Evolutionary conservation across 2,113 vertebrate genomes (phyloP), one percentile per base, ranked within the genome.

Genomic region (Gopherus evgoodei): DNA sequence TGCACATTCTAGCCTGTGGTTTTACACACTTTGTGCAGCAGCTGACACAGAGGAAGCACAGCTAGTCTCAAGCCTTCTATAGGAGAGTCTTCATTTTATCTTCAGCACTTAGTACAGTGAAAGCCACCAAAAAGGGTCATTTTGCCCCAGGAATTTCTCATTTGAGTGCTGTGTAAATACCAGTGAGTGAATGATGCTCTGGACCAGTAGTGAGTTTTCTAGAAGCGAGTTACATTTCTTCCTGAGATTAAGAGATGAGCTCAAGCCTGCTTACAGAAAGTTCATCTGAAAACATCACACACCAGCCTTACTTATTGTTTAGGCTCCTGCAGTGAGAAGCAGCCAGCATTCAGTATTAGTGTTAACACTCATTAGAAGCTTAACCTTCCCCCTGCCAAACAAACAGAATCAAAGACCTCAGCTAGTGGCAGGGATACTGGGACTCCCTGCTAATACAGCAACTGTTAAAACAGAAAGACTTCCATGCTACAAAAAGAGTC

Each of bases 211-310:
- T 1, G 25, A 92, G 81, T 17, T 94, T 65, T n/a, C 35, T 1
- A 84, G 89, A 80, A 90, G 86, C 89, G 86, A 94, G 92, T 83
- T 75, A 35, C 38, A 94, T 76, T 88, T 91, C 47, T 13, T 80
- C 84, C 88, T 0, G 16, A 44, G 62, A 62, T 83, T 87, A 50
- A 59, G 75, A 24, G 38, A 44, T 24, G 65, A 44, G 8, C 19
- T 42, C n/a, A 5, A 44, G 42, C 24, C 38, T 25, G 42, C 42
- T 47, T 76, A 42, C 42, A 76, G 12, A 44, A 6, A 6, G 7
- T 76, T 76, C 24, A 8, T 12, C 10, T 76, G 42, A 24, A 44
- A 6, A 12, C 42, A 72, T 17, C 75, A 81, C 52, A 42, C 53
- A 80, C 1, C 81, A 44, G 24, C n/a, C 25, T 11, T 81, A 21